These are phyloP conservation scores for Nannobrachium achirus DNA, from an alignment of 2,113 vertebrate species.

Conservation along the genomic window DNA sequence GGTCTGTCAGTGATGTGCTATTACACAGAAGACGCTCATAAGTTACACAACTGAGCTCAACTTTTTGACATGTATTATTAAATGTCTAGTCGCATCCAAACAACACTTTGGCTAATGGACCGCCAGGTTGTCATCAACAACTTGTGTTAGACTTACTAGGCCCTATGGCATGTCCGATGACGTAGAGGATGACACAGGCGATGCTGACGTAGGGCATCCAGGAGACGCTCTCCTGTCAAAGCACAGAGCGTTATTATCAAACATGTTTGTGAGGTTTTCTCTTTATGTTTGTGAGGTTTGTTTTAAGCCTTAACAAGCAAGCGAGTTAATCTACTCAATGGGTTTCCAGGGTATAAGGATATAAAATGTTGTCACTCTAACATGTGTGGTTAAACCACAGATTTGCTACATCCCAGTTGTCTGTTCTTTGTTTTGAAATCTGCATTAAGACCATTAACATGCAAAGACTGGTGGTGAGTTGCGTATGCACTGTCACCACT, in stretches of 20 bases:
- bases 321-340: neutral
- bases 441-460: neutral
- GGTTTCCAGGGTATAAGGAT: neutral
- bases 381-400: neutral
- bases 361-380: neutral
- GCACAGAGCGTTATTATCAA: slow-evolving; percentile 33
- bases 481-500: too few relatives aligned
- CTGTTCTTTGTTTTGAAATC: neutral
- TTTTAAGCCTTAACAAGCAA: slow-evolving; percentile 13
- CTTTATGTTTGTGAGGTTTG: slow-evolving; percentile 25
- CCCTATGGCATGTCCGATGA: slow-evolving; percentile 90
- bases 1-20: neutral
- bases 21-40: slow-evolving; percentile 7
- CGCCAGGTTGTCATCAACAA: slow-evolving; percentile 37
- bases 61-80: slow-evolving; percentile 43
- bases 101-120: slow-evolving; percentile 64
- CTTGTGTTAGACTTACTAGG: slow-evolving; percentile 84
- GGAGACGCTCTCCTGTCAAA: slow-evolving; percentile 67
- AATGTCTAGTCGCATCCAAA: slow-evolving; percentile 54
- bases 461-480: neutral
- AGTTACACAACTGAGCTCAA: slow-evolving; percentile 28
- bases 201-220: slow-evolving; percentile 95
- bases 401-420: neutral
- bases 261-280: slow-evolving; percentile 23
- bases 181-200: slow-evolving; percentile 83